Conservation (phyloP, 2,113 vertebrate genomes). For the Neogale vison region DNA sequence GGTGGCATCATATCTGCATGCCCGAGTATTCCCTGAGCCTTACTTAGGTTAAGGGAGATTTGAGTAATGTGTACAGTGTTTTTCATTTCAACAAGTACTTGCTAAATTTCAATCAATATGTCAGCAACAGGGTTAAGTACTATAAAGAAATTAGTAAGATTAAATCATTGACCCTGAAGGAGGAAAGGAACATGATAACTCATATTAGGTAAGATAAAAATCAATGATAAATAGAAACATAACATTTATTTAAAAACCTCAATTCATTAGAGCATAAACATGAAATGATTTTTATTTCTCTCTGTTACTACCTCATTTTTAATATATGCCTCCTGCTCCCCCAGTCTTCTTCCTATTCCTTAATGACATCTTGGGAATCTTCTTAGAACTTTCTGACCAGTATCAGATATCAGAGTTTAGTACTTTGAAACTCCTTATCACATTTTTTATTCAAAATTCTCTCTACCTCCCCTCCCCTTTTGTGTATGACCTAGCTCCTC, state of each 20-base stretch:
- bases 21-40: background rate
- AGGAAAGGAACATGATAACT: background rate
- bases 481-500: background rate
- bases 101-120: background rate
- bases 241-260: background rate
- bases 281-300: background rate
- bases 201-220: background rate
- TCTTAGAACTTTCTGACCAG: background rate
- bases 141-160: background rate
- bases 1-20: too few species aligned
- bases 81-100: background rate
- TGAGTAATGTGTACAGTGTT: background rate
- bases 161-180: background rate
- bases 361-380: background rate
- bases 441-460: background rate
- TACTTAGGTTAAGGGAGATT: background rate
- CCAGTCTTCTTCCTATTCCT: background rate
- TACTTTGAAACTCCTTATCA: background rate
- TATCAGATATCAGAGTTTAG: background rate
- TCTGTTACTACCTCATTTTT: background rate
- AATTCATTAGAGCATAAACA: background rate
- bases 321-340: fast-evolving
- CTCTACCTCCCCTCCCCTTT: fast-evolving
- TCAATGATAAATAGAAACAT: background rate
- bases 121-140: background rate